Conservation (phyloP, 2,888 invertebrate genomes). For the Trachelus stipa region DNA sequence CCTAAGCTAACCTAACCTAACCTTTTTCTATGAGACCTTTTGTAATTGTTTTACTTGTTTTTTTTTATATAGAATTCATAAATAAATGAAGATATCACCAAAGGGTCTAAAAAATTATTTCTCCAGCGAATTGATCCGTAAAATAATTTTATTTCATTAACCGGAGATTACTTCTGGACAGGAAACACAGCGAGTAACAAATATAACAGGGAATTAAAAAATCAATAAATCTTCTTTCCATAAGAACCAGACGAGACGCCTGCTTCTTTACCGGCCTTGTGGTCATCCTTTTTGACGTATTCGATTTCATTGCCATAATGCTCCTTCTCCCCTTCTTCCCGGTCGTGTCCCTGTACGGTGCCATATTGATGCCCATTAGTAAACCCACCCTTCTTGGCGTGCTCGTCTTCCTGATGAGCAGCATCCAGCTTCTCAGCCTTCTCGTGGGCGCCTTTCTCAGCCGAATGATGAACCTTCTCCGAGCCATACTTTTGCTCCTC, state of each 20-base stretch:
- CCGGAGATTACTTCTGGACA: neutral
- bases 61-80: neutral
- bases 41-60: neutral
- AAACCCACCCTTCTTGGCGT: conserved; percentile 68
- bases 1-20: neutral
- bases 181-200: neutral
- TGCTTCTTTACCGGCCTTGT: conserved; percentile 47
- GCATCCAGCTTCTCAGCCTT: conserved; percentile 62
- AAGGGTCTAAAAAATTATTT: neutral
- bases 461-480: conserved; percentile 67
- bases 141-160: conserved; percentile 5
- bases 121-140: neutral
- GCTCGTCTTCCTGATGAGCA: conserved; percentile 67
- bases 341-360: conserved; percentile 67
- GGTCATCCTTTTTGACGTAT: conserved; percentile 48
- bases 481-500: conserved; percentile 69
- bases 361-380: conserved; percentile 70
- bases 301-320: conserved; percentile 64
- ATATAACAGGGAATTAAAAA: neutral
- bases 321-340: conserved; percentile 59
- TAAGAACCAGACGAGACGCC: conserved; percentile 31
- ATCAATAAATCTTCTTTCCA: conserved; percentile 19
- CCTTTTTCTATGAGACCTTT: neutral
- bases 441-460: conserved; percentile 66
- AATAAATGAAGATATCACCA: neutral